These are phyloP conservation scores for Aporophyla lueneburgensis DNA, from an alignment of 2,888 invertebrate species.

Conservation along the genomic window DNA sequence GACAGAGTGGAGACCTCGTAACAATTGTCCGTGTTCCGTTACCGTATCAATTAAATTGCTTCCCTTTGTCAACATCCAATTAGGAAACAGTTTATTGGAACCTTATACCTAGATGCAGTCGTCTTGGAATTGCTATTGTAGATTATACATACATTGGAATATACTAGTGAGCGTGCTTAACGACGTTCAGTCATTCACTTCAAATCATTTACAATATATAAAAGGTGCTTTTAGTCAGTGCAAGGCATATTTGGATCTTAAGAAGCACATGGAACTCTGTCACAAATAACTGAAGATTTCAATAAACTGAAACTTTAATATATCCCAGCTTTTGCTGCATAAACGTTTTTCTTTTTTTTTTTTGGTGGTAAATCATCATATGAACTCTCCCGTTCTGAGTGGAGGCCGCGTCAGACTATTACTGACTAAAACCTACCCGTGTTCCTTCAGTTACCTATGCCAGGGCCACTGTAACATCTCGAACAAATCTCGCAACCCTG, in stretches of 20 bases:
- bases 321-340: no score
- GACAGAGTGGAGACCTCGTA: neutral
- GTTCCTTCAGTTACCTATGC: no score
- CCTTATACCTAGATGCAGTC: neutral
- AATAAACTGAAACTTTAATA: neutral
- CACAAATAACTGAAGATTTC: neutral
- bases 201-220: no score
- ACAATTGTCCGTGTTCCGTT: neutral
- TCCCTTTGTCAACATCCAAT: neutral
- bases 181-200: no score
- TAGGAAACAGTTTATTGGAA: neutral
- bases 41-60: constrained; percentile 26
- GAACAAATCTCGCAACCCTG: no score
- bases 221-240: neutral
- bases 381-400: no score
- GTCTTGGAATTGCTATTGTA: no score
- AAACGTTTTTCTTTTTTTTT: no score
- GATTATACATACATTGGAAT: neutral
- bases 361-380: no score
- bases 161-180: neutral
- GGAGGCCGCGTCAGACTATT: no score
- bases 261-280: neutral
- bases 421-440: no score
- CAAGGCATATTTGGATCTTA: neutral
- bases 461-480: no score